Percentiles rank a stretch among this genome's conserved stretches.
Evolutionary conservation across 2,797 vertebrate genomes (phyloP).

Genomic region (Okamejei kenojei): DNA sequence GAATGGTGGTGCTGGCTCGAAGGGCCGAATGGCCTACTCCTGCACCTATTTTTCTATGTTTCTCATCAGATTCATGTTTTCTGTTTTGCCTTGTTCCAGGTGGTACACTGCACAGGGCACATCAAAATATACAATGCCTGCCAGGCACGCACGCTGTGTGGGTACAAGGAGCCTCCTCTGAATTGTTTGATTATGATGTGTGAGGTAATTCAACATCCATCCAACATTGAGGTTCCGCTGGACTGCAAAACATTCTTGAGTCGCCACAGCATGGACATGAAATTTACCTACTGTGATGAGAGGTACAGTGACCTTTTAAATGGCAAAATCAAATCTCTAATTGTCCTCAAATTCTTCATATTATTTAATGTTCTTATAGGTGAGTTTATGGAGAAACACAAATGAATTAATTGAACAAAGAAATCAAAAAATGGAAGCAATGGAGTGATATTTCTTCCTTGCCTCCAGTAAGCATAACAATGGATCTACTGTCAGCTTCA

Average conservation of each 20-base stretch:
- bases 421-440: background rate
- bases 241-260: conserved; percentile 96
- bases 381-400: background rate
- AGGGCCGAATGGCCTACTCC: no score
- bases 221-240: conserved; percentile 85
- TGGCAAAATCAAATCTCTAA: background rate
- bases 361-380: no score
- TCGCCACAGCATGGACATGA: conserved; percentile 98
- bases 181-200: conserved; percentile 92
- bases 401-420: background rate
- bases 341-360: background rate
- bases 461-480: background rate
- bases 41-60: no score
- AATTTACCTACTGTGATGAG: conserved; percentile 95
- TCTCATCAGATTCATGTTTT: background rate
- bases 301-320: conserved; percentile 57
- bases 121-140: conserved; percentile 77
- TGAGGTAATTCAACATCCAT: conserved; percentile 86
- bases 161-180: conserved; percentile 82
- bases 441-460: background rate
- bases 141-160: conserved; percentile 66
- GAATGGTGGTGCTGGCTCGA: no score
- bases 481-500: background rate
- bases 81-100: conserved; percentile 55
- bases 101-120: conserved; percentile 91